Evolutionary conservation across 2,797 vertebrate species (phyloP).

Genomic region (Odontamblyopus lacepedii): DNA sequence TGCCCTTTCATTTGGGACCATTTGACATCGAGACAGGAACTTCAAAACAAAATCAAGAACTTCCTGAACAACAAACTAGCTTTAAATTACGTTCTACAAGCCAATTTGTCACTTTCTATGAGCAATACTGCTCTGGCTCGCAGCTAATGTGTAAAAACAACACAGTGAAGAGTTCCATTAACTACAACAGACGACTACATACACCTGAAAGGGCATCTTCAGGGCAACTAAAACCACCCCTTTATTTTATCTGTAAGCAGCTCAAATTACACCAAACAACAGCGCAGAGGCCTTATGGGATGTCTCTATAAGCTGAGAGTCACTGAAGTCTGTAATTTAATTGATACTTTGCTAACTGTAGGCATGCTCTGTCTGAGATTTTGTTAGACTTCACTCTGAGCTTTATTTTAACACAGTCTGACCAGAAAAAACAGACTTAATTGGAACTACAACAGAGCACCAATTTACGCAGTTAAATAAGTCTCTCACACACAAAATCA

Average conservation of each 20-base stretch:
- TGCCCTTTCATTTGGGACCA: not conserved
- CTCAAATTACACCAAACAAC: not conserved
- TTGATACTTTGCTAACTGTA: conserved; percentile 10
- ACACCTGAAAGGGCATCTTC: not conserved
- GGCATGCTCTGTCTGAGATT: too few relatives aligned
- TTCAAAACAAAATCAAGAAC: not conserved
- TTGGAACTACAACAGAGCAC: too few relatives aligned
- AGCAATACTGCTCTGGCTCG: not conserved
- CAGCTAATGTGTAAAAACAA: conserved; percentile 13
- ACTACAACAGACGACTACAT: not conserved
- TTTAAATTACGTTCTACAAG: not conserved
- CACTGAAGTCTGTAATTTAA: not conserved
- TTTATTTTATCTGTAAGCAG: not conserved
- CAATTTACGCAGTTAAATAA: too few relatives aligned
- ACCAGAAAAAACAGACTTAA: too few relatives aligned
- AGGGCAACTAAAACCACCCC: not conserved
- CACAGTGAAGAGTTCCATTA: not conserved
- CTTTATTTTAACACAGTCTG: too few relatives aligned
- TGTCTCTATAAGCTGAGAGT: conserved; percentile 7
- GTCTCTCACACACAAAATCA: too few relatives aligned
- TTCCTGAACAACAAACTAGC: not conserved
- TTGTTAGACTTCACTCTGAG: too few relatives aligned
- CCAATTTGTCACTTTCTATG: not conserved
- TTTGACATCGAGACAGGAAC: not conserved
- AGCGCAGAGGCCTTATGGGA: conserved; percentile 3